Conservation (phyloP, 2,888 invertebrate genomes). For the Gymnosoma rotundatum region DNA sequence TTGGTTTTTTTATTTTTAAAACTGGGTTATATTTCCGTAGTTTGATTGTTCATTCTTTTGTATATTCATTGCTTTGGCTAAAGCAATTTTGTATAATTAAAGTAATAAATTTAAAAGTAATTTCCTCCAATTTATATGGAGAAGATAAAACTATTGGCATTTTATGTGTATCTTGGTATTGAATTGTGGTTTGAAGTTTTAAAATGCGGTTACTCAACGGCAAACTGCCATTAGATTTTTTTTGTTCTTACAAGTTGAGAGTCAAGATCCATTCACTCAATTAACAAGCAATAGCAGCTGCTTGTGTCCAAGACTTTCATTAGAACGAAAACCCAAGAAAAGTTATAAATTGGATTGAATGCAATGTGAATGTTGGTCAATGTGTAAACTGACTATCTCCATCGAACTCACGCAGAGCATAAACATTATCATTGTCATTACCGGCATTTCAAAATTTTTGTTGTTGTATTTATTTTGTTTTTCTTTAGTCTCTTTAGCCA, state of each 20-base stretch:
- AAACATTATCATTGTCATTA: constrained; percentile 17
- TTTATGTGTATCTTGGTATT: not conserved
- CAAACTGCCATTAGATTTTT: constrained; percentile 47
- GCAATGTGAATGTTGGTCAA: constrained; percentile 14
- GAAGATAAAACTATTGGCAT: constrained; percentile 12
- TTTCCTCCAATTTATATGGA: constrained; percentile 55
- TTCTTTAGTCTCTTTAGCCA: not conserved
- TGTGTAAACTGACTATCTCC: not conserved
- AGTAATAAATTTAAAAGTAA: constrained; percentile 64
- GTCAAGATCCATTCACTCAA: constrained; percentile 16
- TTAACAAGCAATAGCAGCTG: constrained; percentile 25
- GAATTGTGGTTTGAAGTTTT: constrained; percentile 41
- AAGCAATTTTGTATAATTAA: constrained; percentile 66
- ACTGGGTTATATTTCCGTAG: constrained; percentile 56
- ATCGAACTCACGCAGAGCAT: not conserved
- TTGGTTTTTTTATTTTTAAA: constrained; percentile 5
- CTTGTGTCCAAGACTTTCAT: constrained; percentile 11
- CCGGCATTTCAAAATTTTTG: constrained; percentile 4
- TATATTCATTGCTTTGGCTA: constrained; percentile 25
- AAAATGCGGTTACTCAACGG: constrained; percentile 68
- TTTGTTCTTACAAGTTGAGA: constrained; percentile 21
- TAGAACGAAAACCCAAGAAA: constrained; percentile 34
- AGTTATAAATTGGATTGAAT: not conserved
- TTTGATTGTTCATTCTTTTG: constrained; percentile 30
- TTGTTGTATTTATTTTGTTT: not conserved